A percentile compares a stretch with the other conserved stretches of the same genome.
Evolutionary conservation across 1,140 invertebrate species (phyloP).

Genomic region (Anagrus nilaparvatae): DNA sequence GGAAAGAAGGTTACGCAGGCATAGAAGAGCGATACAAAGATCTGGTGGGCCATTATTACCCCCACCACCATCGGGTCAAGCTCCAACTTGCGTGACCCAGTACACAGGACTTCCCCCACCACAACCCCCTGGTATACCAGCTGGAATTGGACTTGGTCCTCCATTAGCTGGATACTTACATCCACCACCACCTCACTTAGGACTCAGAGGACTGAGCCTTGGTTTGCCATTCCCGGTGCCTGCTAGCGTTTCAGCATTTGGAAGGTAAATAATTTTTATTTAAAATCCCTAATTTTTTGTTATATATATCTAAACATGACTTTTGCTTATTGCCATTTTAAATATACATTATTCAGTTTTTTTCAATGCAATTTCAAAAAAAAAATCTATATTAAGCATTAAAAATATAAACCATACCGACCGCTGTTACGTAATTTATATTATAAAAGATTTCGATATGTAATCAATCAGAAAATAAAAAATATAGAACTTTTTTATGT

Average conservation of each 20-base stretch:
- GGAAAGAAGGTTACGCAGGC: constrained; percentile 32
- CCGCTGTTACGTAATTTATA: too few species aligned
- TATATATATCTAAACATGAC: too few species aligned
- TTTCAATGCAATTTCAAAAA: too few species aligned
- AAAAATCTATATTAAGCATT: too few species aligned
- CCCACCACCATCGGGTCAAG: constrained; percentile 14
- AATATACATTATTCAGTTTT: too few species aligned
- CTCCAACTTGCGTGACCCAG: constrained; percentile 7
- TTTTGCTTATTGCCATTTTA: too few species aligned
- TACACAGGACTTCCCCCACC: constrained; percentile 12
- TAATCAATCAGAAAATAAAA: too few species aligned
- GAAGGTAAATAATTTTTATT: constrained; percentile 29
- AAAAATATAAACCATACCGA: too few species aligned
- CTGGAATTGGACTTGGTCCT: constrained; percentile 22
- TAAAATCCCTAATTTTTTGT: too few species aligned
- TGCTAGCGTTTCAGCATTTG: constrained; percentile 39
- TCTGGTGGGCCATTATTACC: constrained; percentile 23
- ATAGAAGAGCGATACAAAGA: constrained; percentile 27
- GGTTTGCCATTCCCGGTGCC: constrained; percentile 41
- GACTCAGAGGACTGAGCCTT: constrained; percentile 37
- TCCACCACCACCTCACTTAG: constrained; percentile 37
- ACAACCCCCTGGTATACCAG: constrained; percentile 3
- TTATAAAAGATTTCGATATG: too few species aligned
- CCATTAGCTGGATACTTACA: constrained; percentile 31
- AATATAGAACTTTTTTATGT: too few species aligned